Conservation (phyloP, 1,140 invertebrate species). For the Popillia japonica region DNA sequence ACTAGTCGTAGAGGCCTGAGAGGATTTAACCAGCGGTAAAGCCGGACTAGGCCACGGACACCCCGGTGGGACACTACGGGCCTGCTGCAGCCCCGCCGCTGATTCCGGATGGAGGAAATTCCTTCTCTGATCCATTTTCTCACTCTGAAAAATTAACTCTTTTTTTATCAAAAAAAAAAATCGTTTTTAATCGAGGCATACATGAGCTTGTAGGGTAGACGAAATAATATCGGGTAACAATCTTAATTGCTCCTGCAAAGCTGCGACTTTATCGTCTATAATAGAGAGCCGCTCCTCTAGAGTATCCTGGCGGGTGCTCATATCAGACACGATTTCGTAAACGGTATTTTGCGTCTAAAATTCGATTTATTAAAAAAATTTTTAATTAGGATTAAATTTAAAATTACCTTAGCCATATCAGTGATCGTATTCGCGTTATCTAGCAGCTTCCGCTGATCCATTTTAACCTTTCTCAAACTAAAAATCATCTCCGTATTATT, state of each 20-base stretch:
- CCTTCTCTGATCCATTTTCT: slow-evolving; percentile 75
- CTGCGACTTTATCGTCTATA: slow-evolving; percentile 86
- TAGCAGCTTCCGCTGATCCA: slow-evolving; percentile 99
- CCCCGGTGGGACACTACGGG: slow-evolving; percentile 58
- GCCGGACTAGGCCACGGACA: slow-evolving; percentile 58
- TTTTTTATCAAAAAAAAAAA: neutral
- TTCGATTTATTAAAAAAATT: neutral
- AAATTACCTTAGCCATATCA: slow-evolving; percentile 98
- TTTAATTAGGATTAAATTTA: neutral
- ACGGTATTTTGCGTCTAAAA: slow-evolving; percentile 96
- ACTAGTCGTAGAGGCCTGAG: slow-evolving; percentile 58
- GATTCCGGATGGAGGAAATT: slow-evolving; percentile 88
- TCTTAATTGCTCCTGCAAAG: slow-evolving; percentile 81
- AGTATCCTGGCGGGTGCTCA: slow-evolving; percentile 89
- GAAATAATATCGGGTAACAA: slow-evolving; percentile 83
- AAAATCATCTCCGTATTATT: neutral
- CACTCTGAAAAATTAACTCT: slow-evolving; percentile 55
- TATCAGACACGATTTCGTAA: slow-evolving; percentile 95
- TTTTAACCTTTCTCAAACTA: slow-evolving; percentile 98
- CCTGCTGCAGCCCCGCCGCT: slow-evolving; percentile 67
- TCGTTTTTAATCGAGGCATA: slow-evolving; percentile 44
- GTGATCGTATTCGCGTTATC: slow-evolving; percentile 99
- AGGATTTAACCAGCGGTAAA: slow-evolving; percentile 57
- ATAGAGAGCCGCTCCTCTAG: slow-evolving; percentile 87
- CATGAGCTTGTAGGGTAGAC: slow-evolving; percentile 58